phyloP scores from a whole-genome alignment of 1,140 invertebrate species.

The Drosophila pachea region DNA sequence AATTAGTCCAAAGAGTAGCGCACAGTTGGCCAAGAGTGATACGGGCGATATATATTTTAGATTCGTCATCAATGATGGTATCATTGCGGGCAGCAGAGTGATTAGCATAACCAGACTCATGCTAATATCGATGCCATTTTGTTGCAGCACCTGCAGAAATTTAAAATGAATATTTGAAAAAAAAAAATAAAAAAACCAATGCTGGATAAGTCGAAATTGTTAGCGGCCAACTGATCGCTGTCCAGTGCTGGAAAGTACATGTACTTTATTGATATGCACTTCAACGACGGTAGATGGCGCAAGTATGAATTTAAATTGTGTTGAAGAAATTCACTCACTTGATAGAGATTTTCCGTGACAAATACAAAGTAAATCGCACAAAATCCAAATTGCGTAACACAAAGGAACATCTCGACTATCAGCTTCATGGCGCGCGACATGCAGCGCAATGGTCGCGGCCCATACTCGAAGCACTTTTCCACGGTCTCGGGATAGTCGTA shows the following conservation, averaged over 20 bases:
- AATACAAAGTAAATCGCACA: slow-evolving; percentile 97
- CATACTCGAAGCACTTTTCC: slow-evolving; percentile 87
- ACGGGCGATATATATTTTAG: slow-evolving; percentile 87
- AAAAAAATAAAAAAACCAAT: neutral
- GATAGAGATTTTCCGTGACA: slow-evolving; percentile 88
- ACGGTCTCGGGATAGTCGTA: slow-evolving; percentile 88
- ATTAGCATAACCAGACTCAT: slow-evolving; percentile 85
- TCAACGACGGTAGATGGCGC: no score
- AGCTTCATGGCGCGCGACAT: slow-evolving; percentile 83
- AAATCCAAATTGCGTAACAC: slow-evolving; percentile 96
- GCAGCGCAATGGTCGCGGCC: slow-evolving; percentile 82
- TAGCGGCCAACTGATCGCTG: neutral
- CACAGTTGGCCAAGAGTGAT: slow-evolving; percentile 85
- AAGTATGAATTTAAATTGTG: neutral
- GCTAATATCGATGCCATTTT: slow-evolving; percentile 82
- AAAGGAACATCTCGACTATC: slow-evolving; percentile 88
- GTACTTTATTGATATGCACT: no score
- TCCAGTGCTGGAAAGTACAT: neutral
- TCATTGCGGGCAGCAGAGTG: slow-evolving; percentile 85
- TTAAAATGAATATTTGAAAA: slow-evolving; percentile 5
- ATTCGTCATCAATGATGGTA: slow-evolving; percentile 87
- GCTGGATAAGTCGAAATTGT: neutral
- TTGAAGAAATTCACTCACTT: slow-evolving; percentile 79
- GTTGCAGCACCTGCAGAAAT: slow-evolving; percentile 82
- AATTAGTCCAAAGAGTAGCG: slow-evolving; percentile 83